Evolutionary conservation across 2,888 invertebrate species (phyloP).

Genomic region (Hemicrepidius hirtus): DNA sequence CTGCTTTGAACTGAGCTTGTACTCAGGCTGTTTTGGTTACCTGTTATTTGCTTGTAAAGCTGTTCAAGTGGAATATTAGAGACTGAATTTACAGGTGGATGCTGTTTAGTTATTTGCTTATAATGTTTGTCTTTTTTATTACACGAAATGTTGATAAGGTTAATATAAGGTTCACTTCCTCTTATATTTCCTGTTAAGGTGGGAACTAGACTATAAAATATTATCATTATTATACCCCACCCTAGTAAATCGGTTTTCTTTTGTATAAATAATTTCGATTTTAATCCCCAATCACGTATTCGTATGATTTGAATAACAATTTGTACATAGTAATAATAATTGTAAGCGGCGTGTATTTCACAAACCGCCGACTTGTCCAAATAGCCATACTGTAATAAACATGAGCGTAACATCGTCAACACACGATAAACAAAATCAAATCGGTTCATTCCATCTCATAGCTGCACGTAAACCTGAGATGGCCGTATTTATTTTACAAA

Average conservation of each 20-base stretch:
- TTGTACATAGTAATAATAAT: slow-evolving; percentile 11
- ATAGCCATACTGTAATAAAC: slow-evolving; percentile 47
- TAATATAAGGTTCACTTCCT: slow-evolving; percentile 32
- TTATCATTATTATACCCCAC: neutral
- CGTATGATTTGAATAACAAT: slow-evolving; percentile 45
- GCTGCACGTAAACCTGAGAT: slow-evolving; percentile 56
- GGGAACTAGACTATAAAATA: neutral
- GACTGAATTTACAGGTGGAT: slow-evolving; percentile 48
- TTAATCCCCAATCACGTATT: slow-evolving; percentile 15
- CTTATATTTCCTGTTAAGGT: slow-evolving; percentile 34
- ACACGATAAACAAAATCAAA: slow-evolving; percentile 70
- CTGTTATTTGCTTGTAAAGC: slow-evolving; percentile 39
- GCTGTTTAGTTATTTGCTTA: slow-evolving; percentile 36
- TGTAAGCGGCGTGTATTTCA: slow-evolving; percentile 17
- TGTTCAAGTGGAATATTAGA: slow-evolving; percentile 41
- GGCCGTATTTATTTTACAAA: slow-evolving; percentile 72
- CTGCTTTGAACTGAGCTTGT: slow-evolving; percentile 26
- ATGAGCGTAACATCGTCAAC: slow-evolving; percentile 67
- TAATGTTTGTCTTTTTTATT: slow-evolving; percentile 42
- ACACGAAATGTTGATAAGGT: slow-evolving; percentile 27
- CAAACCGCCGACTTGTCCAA: slow-evolving; percentile 22
- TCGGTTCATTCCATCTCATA: slow-evolving; percentile 66
- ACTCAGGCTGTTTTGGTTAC: slow-evolving; percentile 34
- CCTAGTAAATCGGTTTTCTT: neutral
- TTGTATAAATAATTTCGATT: neutral